Conservation (phyloP, 2,888 invertebrate genomes). For the Corythucha ciliata region DNA sequence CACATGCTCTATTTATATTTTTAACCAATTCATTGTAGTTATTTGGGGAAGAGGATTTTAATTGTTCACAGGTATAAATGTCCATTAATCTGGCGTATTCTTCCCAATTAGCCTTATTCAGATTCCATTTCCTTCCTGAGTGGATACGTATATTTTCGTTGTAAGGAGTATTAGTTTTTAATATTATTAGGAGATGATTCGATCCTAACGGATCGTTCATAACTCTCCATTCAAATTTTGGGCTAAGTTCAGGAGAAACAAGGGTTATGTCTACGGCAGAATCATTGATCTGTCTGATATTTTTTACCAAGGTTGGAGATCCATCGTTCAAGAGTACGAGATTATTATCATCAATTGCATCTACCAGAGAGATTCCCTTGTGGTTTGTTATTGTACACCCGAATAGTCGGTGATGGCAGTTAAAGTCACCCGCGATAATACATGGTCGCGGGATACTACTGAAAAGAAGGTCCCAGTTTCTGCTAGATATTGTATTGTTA, state of each 20-base stretch:
- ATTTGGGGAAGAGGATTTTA: too few relatives aligned
- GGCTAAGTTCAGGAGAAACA: not conserved
- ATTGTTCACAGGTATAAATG: too few relatives aligned
- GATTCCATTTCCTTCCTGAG: too few relatives aligned
- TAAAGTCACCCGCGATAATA: not conserved
- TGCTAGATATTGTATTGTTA: not conserved
- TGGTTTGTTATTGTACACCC: too few relatives aligned
- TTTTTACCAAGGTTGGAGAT: not conserved
- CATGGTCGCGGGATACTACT: not conserved
- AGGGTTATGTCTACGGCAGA: conserved; percentile 10
- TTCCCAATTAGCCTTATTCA: too few relatives aligned
- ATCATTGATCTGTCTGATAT: not conserved
- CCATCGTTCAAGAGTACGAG: conserved; percentile 1
- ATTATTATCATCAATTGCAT: not conserved
- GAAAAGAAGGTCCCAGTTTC: conserved; percentile 1
- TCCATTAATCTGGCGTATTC: too few relatives aligned
- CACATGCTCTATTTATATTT: too few relatives aligned
- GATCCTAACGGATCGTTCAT: not conserved
- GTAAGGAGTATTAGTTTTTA: too few relatives aligned
- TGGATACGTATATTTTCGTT: too few relatives aligned
- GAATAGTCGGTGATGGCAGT: too few relatives aligned
- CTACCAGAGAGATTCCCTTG: not conserved
- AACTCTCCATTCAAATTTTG: not conserved
- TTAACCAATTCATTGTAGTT: too few relatives aligned
- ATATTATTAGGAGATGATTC: conserved; percentile 1